Percentiles rank a stretch among this genome's conserved stretches.
These are phyloP conservation scores for Eunapius fragilis DNA, from an alignment of 37 sponge, comb jelly and placozoan genomes.

Conservation along the genomic window DNA sequence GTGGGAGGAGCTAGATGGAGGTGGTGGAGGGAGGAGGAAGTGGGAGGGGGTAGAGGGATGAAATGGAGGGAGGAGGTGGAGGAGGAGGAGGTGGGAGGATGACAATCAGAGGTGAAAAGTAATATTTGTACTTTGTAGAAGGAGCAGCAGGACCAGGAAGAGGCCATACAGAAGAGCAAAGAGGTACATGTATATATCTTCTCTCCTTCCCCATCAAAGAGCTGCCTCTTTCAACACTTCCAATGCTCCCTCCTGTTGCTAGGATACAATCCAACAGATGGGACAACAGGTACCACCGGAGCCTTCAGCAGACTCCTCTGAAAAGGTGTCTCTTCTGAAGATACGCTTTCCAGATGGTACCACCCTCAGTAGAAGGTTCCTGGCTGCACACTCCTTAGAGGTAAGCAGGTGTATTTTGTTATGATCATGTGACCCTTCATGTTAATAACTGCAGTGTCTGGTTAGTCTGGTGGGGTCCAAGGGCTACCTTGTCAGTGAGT, in stretches of 20 bases:
- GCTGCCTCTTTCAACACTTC: neutral
- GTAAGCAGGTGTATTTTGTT: slow-evolving; percentile 1
- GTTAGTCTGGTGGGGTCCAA: slow-evolving; percentile 66
- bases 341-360: slow-evolving; percentile 77
- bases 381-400: slow-evolving; percentile 52
- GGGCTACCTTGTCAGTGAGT: slow-evolving; percentile 52
- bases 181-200: neutral
- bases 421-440: neutral
- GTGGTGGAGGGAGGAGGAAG: neutral
- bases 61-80: slow-evolving; percentile 17
- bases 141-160: neutral
- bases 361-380: slow-evolving; percentile 59
- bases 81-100: slow-evolving; percentile 11
- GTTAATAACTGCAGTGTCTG: slow-evolving; percentile 25
- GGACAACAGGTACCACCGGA: slow-evolving; percentile 58
- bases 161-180: neutral
- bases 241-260: neutral
- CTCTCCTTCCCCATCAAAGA: neutral
- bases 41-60: slow-evolving; percentile 10
- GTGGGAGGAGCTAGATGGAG: neutral
- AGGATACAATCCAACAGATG: slow-evolving; percentile 1
- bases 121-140: neutral
- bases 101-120: slow-evolving; percentile 41
- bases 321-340: slow-evolving; percentile 54
- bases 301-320: slow-evolving; percentile 35